Base-by-base conservation (phyloP, 2,113 vertebrate genomes). In the Okapia johnstoni region DNA sequence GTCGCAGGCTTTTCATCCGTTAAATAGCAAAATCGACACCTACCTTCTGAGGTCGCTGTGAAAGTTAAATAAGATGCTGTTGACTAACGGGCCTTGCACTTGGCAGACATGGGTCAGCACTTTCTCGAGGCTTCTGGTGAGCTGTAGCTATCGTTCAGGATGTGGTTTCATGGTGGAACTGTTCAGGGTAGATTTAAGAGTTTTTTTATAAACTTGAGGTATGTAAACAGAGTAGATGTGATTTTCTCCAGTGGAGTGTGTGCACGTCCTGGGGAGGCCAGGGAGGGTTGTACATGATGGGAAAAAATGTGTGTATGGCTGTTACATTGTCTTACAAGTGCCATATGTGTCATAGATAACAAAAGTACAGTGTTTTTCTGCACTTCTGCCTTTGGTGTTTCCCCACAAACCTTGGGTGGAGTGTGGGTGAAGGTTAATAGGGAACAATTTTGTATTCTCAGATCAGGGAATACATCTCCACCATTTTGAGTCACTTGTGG, bases 351-450 rank as follows among this genome's bases (percentile, higher is more conserved):
- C 80, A 12, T n/a, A 90, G 52, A 87, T 70, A 70, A 70, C 10
- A 70, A 57, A n/a, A 70, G 40, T 57, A 15, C 50, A 43, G 8
- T 21, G 33, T 89, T 63, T 19, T 43, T 80, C 70, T 55, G n/a
- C 23, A 1, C 66, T 92, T 95, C 93, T 77, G n/a, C n/a, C 77
- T 93, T 85, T 63, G 19, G 26, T 4, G n/a, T 85, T 85, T 90
- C 43, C 40, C n/a, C 76, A 54, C 63, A 85, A 36, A 83, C 70
- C 40, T 79, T 36, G 84, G 26, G 33, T 80, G 66, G 52, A 58
- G 58, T 58, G 60, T 90, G 52, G 28, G 15, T n/a, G 26, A 81
- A 94, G 40, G 54, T 61, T 30, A 40, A 46, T 26, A 26, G 48
- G 52, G 6, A 52, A 81, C 13, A 25, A 79, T 58, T 96, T 83